These are phyloP conservation scores for Chlorodrepanis virens DNA, from an alignment of 2,113 vertebrate species.

Conservation along the genomic window DNA sequence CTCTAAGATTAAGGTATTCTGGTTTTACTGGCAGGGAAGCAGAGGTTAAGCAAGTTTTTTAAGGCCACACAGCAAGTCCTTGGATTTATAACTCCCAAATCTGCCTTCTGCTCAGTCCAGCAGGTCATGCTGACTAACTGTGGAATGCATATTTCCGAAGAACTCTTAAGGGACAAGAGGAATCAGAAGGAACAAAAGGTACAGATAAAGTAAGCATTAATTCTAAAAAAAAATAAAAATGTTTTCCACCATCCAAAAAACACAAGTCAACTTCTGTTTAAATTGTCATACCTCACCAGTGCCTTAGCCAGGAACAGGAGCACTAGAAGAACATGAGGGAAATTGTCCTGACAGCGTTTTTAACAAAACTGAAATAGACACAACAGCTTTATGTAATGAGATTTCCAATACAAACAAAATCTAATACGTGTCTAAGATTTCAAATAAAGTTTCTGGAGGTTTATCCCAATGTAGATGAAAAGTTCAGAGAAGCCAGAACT, in stretches of 20 bases:
- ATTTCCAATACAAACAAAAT: neutral
- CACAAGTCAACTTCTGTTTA: neutral
- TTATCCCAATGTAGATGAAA: neutral
- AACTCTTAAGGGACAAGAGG: neutral
- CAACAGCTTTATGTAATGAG: neutral
- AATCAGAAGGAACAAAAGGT: slow-evolving; percentile 26
- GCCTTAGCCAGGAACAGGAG: neutral
- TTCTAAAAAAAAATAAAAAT: neutral
- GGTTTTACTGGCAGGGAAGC: neutral
- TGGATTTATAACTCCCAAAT: slow-evolving; percentile 18
- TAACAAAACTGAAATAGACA: neutral
- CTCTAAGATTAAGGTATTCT: neutral
- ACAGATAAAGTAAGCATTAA: neutral
- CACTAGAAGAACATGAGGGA: neutral
- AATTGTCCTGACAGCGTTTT: neutral
- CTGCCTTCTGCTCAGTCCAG: slow-evolving; percentile 5
- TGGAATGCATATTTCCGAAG: slow-evolving; percentile 14
- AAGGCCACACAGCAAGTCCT: slow-evolving; percentile 33
- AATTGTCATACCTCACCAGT: neutral
- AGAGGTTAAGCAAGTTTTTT: neutral
- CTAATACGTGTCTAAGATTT: neutral
- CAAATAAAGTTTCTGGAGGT: neutral
- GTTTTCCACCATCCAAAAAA: neutral
- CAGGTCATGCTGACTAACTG: slow-evolving; percentile 46
- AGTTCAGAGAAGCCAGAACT: neutral